Conservation (phyloP, 2,888 invertebrate species). For the Diloba caeruleocephala region DNA sequence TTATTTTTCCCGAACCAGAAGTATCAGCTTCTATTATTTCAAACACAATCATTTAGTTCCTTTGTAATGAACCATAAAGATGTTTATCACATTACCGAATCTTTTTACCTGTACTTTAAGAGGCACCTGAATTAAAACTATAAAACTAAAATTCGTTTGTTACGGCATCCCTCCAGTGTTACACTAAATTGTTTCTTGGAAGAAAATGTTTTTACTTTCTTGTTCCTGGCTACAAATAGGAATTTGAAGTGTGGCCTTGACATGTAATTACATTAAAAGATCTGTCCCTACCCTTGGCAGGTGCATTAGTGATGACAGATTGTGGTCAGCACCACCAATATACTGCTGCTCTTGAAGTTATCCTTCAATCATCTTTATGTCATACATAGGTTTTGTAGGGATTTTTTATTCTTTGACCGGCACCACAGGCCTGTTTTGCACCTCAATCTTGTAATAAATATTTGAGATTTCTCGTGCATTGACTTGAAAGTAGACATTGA, state of each 20-base stretch:
- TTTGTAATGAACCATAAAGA: constrained; percentile 42
- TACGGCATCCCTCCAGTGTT: constrained; percentile 10
- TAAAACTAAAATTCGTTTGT: constrained; percentile 48
- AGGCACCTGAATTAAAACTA: constrained; percentile 50
- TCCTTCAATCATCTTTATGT: too few relatives aligned
- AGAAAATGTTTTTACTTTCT: constrained; percentile 27
- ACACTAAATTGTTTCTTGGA: constrained; percentile 22
- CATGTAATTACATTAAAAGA: too few relatives aligned
- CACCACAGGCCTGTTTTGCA: too few relatives aligned
- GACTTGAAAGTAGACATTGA: not conserved
- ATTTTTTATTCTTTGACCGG: too few relatives aligned
- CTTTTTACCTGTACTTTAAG: constrained; percentile 41
- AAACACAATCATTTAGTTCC: constrained; percentile 31
- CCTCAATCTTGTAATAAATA: too few relatives aligned
- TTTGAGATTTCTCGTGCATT: not conserved
- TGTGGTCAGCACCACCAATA: too few relatives aligned
- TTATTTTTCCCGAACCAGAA: too few relatives aligned
- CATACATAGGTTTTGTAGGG: too few relatives aligned
- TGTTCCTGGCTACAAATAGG: not conserved
- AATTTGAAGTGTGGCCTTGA: too few relatives aligned
- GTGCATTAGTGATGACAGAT: too few relatives aligned
- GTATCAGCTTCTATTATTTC: constrained; percentile 6
- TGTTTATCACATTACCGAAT: constrained; percentile 48
- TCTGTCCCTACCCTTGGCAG: too few relatives aligned
- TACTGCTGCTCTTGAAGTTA: too few relatives aligned